Base-by-base conservation (phyloP, 2,797 vertebrate genomes). In the Parotocinclus haroldoi region DNA sequence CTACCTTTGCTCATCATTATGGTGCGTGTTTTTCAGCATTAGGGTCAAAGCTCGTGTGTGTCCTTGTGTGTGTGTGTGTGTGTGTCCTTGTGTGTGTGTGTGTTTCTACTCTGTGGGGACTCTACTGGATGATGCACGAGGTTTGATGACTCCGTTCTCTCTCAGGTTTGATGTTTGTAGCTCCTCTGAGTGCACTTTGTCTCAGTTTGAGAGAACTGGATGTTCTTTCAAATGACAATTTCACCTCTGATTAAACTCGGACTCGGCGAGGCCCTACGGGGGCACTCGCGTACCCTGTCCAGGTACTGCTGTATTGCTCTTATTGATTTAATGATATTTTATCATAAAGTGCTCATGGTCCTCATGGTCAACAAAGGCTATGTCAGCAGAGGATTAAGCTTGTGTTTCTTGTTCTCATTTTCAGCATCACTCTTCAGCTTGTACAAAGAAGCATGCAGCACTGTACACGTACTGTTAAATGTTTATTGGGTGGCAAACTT, bases 61-160 rank as follows among this genome's bases (percentile, higher is more conserved):
- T 40, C 51, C 45, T 42, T 27, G 52, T 16, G 44, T 40, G 44
- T 46, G 59, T 58, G 38, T 18, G 17, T 57, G 38, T 36, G 53
- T 58, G 16, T 11, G n/a, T n/a, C n/a, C n/a, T n/a, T n/a, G n/a
- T n/a, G n/a, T n/a, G n/a, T n/a, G n/a, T n/a, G n/a, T n/a, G 39
- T 12, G 17, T 52, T 10, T 9, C 17, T 39, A 27, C 11, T 62
- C 57, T 62, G 48, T 18, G 10, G 66, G 16, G 61, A 18, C 46
- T 55, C 17, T 40, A 16, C n/a, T 66, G 63, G 52, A 58, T 46
- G 59, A 45, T 59, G n/a, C 45, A 48, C 44, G 56, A 17, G 58
- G 75, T 74, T 63, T 72, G 80, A 83, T 76, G 61, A 71, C 46
- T 42, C 73, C 73, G 59, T 60, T 76, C 54, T 79, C 66, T 66